Evolutionary conservation across 2,113 vertebrate species (phyloP), one percentile per base, ranked within the genome.

Genomic region (Eulemur rufifrons): DNA sequence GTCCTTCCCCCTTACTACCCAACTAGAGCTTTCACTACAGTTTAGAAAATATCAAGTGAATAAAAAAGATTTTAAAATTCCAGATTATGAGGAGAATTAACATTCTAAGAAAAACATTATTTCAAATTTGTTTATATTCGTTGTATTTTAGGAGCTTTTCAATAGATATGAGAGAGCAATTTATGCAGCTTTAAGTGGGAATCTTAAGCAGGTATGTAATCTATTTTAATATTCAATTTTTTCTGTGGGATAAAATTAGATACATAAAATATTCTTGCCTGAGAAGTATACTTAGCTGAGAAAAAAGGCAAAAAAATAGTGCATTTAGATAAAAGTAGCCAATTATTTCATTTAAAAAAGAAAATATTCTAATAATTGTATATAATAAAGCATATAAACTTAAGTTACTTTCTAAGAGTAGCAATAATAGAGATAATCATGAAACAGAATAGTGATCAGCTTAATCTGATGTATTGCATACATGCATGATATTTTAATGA

Each of bases 111-210:
- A 87, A 56, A 89, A 2, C 17, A 92, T 7, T 85, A 86, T 54
- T 82, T 89, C 71, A 92, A 95, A 64, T 34, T 45, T 89, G 23
- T 95, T 9, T 50, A 12, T 71, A 78, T 86, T 96, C 23, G 39
- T 61, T 97, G 6, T 98, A 14, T 98, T 98, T 98, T 94, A 99
- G 99, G 99, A 99, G 96, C 99, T 99, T 94, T 99, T 99, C 95
- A 99, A 99, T 98, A 98, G 98, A 98, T 99, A 99, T 0, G 99
- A 99, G 97, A 98, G 99, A 98, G 99, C 99, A 66, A 99, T 99
- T 97, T 99, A 99, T 94, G 99, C 99, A 84, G 99, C 99, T 37
- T 98, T 99, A 89, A 99, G 99, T 98, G 99, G 99, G 97, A 99
- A 99, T 96, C 99, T 99, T 45, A 99, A 99, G 96, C 99, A 99